Percentiles rank a stretch among this genome's conserved stretches.
phyloP scores from a whole-genome alignment of 2,113 vertebrate genomes.

The Phrynosoma platyrhinos region DNA sequence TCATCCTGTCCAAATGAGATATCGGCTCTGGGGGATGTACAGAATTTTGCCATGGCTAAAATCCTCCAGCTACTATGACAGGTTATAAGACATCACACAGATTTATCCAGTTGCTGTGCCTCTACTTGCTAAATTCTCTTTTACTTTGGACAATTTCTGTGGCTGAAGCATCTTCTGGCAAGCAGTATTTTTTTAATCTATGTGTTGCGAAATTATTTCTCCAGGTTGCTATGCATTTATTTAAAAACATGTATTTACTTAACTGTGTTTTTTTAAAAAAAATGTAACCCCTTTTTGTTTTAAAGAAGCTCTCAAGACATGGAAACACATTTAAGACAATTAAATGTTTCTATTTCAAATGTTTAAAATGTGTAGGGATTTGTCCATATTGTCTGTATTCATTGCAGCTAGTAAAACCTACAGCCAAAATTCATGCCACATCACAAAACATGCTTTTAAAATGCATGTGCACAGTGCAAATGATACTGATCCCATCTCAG shows the following conservation, averaged over 20 bases:
- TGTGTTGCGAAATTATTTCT: constrained; percentile 64
- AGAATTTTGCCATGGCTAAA: constrained; percentile 32
- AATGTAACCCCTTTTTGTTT: constrained; percentile 13
- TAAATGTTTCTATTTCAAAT: constrained; percentile 23
- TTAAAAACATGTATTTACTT: background rate
- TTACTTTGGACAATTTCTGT: constrained; percentile 48
- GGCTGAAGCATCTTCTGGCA: constrained; percentile 49
- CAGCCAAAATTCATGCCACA: background rate
- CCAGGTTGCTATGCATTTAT: background rate
- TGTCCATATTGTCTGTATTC: constrained; percentile 26
- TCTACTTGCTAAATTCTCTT: constrained; percentile 40
- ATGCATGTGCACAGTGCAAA: background rate
- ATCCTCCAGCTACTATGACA: background rate
- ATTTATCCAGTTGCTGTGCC: constrained; percentile 33
- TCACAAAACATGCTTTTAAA: constrained; percentile 24
- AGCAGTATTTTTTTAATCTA: constrained; percentile 47
- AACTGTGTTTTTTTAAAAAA: background rate
- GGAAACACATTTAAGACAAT: constrained; percentile 49
- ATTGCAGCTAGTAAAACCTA: constrained; percentile 31
- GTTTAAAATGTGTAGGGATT: constrained; percentile 33
- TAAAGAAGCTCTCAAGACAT: background rate
- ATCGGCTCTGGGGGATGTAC: background rate
- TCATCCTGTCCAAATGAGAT: background rate
- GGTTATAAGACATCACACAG: constrained; percentile 42
- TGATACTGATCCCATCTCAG: constrained; percentile 37